A percentile compares a stretch with the other conserved stretches of the same genome.
Evolutionary conservation across 2,113 vertebrate genomes (phyloP).

Genomic region (Aspidoscelis tigris): DNA sequence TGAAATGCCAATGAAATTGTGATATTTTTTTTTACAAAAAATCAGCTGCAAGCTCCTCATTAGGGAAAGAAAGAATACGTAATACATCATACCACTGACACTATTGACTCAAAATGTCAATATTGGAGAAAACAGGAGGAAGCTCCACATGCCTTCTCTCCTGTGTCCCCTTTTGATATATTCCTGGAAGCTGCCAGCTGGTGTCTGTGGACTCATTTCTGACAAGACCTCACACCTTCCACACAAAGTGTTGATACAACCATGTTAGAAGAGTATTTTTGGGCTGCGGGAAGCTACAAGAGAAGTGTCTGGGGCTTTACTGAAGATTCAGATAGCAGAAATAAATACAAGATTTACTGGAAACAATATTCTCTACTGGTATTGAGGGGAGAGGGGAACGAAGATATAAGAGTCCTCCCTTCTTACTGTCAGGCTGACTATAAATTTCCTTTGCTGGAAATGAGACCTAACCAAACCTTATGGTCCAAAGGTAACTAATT

Average conservation of each 20-base stretch:
- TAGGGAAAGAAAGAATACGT: neutral
- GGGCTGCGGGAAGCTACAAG: neutral
- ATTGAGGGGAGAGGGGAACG: neutral
- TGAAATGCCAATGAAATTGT: neutral
- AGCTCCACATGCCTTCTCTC: neutral
- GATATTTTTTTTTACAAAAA: neutral
- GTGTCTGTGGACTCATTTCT: neutral
- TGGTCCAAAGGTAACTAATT: neutral
- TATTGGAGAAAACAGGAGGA: neutral
- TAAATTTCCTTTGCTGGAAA: neutral
- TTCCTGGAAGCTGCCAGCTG: neutral
- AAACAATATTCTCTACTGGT: neutral
- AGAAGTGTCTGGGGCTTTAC: neutral
- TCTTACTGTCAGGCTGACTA: neutral
- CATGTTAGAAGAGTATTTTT: neutral
- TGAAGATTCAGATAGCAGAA: slow-evolving; percentile 1
- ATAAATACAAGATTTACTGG: neutral
- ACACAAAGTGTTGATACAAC: neutral
- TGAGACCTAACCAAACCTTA: neutral
- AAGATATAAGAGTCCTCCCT: neutral
- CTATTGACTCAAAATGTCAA: neutral
- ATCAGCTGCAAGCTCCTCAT: neutral
- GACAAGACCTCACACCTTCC: neutral
- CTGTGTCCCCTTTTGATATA: neutral
- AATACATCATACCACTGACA: neutral